Percentiles rank a stretch among this genome's conserved stretches.
phyloP scores from a whole-genome alignment of 2,888 invertebrate species.

The Sicus ferrugineus region DNA sequence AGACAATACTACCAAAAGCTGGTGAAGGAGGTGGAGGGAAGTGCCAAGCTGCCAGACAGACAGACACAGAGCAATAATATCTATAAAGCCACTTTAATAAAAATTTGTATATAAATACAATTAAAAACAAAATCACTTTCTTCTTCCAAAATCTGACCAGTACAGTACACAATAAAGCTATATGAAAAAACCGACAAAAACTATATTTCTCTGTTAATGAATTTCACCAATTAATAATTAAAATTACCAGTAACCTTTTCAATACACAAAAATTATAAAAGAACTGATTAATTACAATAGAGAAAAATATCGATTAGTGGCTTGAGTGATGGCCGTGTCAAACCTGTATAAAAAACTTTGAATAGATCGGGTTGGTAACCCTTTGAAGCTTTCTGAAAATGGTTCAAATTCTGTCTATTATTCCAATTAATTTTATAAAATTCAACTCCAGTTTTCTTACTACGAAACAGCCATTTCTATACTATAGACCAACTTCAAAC shows the following conservation, averaged over 20 bases:
- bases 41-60: not conserved
- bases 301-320: conserved; percentile 27
- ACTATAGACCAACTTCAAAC: not conserved
- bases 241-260: no score
- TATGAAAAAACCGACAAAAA: no score
- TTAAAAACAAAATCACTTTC: not conserved
- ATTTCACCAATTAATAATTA: no score
- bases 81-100: conserved; percentile 12
- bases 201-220: no score
- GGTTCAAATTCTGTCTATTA: not conserved
- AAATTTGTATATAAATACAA: not conserved
- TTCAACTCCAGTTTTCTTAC: not conserved
- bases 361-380: conserved; percentile 3
- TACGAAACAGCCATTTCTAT: not conserved
- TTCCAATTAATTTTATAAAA: not conserved
- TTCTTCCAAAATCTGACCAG: no score
- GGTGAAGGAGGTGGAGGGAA: conserved; percentile 2
- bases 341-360: conserved; percentile 1
- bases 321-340: conserved; percentile 12
- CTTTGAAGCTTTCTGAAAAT: not conserved
- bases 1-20: not conserved
- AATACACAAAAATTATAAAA: not conserved
- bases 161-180: no score
- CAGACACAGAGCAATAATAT: conserved; percentile 1
- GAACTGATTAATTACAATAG: no score